Evolutionary conservation across 2,113 vertebrate species (phyloP).

Genomic region (Serinus canaria): DNA sequence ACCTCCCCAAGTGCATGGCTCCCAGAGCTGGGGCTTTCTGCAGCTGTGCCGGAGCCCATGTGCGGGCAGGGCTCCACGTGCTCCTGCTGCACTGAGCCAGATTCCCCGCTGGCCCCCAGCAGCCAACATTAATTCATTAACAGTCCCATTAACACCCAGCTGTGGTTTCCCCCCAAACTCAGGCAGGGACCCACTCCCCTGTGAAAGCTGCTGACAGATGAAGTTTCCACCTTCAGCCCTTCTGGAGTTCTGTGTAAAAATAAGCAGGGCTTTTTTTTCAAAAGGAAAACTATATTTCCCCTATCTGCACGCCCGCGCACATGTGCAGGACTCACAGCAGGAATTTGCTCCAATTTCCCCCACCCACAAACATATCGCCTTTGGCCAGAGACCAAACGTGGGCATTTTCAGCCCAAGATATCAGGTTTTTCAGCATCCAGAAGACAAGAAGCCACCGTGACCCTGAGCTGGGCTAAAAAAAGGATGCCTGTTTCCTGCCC

Average conservation of each 20-base stretch:
- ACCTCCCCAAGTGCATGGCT: neutral
- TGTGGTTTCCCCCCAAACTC: slow-evolving; percentile 67
- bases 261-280: slow-evolving; percentile 43
- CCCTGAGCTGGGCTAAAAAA: neutral
- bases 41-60: neutral
- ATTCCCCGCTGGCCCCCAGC: neutral
- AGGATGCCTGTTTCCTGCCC: accelerated
- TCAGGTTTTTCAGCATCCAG: neutral
- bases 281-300: slow-evolving; percentile 58
- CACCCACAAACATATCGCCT: slow-evolving; percentile 54
- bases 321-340: slow-evolving; percentile 42
- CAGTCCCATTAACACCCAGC: slow-evolving; percentile 67
- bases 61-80: neutral
- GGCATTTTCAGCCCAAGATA: slow-evolving; percentile 32
- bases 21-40: neutral
- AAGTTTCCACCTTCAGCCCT: slow-evolving; percentile 62
- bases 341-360: slow-evolving; percentile 58
- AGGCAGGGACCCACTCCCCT: slow-evolving; percentile 50
- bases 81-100: neutral
- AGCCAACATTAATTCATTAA: slow-evolving; percentile 68
- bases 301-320: neutral
- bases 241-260: slow-evolving; percentile 60
- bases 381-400: slow-evolving; percentile 42
- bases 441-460: neutral
- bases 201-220: slow-evolving; percentile 63